Percentiles rank a stretch among this genome's conserved stretches.
These are phyloP conservation scores for Ochropleura plecta DNA, from an alignment of 2,888 invertebrate species.

Conservation along the genomic window DNA sequence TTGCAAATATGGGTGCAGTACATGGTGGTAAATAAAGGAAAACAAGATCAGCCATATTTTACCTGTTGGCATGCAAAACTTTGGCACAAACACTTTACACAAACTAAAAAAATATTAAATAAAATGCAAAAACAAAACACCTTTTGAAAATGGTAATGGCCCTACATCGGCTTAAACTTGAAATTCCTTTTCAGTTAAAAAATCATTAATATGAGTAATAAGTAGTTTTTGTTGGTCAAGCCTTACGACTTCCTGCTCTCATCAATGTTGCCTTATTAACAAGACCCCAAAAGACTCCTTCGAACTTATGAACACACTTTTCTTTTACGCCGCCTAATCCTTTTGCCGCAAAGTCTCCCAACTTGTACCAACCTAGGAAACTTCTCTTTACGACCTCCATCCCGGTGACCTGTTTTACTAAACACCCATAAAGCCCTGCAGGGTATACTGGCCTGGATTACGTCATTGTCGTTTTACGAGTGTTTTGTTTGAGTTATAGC, in stretches of 20 bases:
- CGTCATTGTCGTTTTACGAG: slow-evolving; percentile 77
- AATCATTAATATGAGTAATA: neutral
- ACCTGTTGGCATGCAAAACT: too few species aligned
- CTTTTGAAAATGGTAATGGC: too few species aligned
- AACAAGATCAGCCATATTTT: too few species aligned
- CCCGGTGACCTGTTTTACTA: slow-evolving; percentile 80
- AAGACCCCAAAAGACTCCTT: slow-evolving; percentile 1
- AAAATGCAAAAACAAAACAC: too few species aligned
- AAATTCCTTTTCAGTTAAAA: too few species aligned
- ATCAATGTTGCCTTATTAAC: slow-evolving; percentile 13
- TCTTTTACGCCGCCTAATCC: slow-evolving; percentile 29
- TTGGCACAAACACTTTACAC: too few species aligned
- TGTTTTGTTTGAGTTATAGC: slow-evolving; percentile 69
- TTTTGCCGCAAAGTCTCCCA: slow-evolving; percentile 47
- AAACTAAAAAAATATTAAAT: too few species aligned
- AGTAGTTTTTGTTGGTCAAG: slow-evolving; percentile 1
- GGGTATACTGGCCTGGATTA: slow-evolving; percentile 76
- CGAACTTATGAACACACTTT: slow-evolving; percentile 28
- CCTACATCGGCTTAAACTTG: too few species aligned
- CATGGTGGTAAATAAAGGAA: too few species aligned
- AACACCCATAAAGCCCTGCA: slow-evolving; percentile 79
- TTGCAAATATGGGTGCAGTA: too few species aligned
- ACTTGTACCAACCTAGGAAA: slow-evolving; percentile 74
- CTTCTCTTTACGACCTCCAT: slow-evolving; percentile 75
- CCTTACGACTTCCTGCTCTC: neutral